These are phyloP conservation scores for Hydriomena furcata DNA, from an alignment of 2,888 invertebrate species.

Conservation along the genomic window DNA sequence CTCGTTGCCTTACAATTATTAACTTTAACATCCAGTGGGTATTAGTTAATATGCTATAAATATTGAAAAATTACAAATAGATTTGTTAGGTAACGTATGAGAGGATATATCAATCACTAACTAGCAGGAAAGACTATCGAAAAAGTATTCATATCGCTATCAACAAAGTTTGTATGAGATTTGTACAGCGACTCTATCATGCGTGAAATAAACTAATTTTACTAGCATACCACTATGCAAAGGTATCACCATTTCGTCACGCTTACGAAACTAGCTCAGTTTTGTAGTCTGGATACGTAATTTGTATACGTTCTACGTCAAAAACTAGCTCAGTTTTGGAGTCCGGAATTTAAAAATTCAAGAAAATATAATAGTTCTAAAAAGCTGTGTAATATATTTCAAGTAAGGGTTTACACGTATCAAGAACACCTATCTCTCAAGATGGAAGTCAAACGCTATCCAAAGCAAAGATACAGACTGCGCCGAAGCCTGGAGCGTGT, in stretches of 20 bases:
- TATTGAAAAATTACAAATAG: conserved; percentile 35
- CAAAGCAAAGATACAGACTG: conserved; percentile 23
- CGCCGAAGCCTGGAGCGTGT: conserved; percentile 51
- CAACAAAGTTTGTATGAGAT: too few species aligned
- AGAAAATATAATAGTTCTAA: background rate
- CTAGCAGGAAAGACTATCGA: too few species aligned
- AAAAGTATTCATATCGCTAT: too few species aligned
- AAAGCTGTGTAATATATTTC: background rate
- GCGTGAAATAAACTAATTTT: too few species aligned
- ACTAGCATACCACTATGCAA: too few species aligned
- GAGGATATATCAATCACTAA: background rate
- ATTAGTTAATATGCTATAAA: conserved; percentile 43
- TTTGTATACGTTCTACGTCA: too few species aligned
- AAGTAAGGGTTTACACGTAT: background rate
- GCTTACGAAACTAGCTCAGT: too few species aligned
- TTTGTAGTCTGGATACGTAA: too few species aligned
- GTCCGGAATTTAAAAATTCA: background rate
- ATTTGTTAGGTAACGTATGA: conserved; percentile 12
- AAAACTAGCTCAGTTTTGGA: too few species aligned
- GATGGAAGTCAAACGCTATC: conserved; percentile 22
- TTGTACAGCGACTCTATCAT: too few species aligned
- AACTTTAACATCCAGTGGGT: conserved; percentile 52
- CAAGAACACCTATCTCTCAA: conserved; percentile 4
- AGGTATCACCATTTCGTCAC: too few species aligned
- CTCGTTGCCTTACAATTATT: conserved; percentile 67